Conservation (phyloP, 2,113 vertebrate species). For the Corythornis madagascariensis region DNA sequence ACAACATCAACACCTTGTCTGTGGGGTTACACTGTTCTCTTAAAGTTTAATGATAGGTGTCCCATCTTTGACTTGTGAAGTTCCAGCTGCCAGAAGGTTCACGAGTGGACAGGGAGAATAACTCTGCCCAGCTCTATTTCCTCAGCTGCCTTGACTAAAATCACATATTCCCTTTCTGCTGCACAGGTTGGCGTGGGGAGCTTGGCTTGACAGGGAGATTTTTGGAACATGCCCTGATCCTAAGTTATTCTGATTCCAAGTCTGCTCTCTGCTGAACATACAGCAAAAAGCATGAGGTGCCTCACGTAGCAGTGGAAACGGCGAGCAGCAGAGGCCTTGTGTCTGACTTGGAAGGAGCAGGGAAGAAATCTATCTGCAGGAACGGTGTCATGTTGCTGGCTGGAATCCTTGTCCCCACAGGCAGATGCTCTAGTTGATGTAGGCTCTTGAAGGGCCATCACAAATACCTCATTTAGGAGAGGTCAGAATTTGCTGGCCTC, state of each 20-base stretch:
- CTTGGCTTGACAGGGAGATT: neutral
- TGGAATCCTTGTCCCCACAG: neutral
- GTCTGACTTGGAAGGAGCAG: neutral
- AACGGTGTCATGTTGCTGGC: neutral
- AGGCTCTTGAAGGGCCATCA: neutral
- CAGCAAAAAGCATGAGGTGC: neutral
- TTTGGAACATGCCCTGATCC: neutral
- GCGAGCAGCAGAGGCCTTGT: neutral
- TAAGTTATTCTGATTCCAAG: neutral
- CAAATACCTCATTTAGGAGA: neutral
- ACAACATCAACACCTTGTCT: neutral
- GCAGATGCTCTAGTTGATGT: neutral
- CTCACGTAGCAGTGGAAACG: neutral
- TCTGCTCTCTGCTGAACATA: neutral
- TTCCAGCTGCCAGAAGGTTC: neutral
- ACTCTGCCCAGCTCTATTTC: neutral
- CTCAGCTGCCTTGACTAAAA: neutral
- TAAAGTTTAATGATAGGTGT: neutral
- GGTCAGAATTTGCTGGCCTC: neutral
- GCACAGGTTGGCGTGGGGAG: neutral
- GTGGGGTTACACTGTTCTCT: neutral
- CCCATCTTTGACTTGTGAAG: neutral
- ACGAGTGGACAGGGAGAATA: neutral
- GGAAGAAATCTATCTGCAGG: neutral
- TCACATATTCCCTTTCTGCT: neutral